These are phyloP conservation scores for Todiramphus saurophagus DNA, from an alignment of 2,113 vertebrate genomes.

Conservation along the genomic window DNA sequence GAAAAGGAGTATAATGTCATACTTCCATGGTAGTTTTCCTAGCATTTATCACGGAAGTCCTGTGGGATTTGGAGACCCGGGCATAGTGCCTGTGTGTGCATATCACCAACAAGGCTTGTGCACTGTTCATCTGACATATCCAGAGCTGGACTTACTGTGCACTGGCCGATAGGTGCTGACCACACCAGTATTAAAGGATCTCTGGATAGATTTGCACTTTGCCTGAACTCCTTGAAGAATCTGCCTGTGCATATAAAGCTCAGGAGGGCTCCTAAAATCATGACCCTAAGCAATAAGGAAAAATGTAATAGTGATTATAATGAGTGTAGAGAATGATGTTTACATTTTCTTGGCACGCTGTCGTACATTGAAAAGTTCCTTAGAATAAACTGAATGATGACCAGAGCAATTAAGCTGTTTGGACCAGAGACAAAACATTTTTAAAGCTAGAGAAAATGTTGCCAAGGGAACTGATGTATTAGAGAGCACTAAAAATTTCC, in stretches of 20 bases:
- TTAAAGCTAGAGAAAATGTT: slow-evolving; percentile 43
- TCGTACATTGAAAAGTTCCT: not conserved
- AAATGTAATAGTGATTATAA: not conserved
- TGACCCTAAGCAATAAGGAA: not conserved
- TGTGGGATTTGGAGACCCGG: not conserved
- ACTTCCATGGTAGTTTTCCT: not conserved
- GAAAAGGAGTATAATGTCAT: not conserved
- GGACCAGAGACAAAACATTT: slow-evolving; percentile 35
- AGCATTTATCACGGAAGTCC: not conserved
- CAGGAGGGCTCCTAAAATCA: not conserved
- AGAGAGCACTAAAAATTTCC: not conserved
- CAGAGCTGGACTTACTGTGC: not conserved
- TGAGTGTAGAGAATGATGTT: not conserved
- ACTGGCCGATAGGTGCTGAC: not conserved
- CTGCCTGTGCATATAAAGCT: not conserved
- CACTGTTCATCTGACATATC: not conserved
- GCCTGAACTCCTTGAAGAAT: not conserved
- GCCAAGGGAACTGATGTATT: slow-evolving; percentile 41
- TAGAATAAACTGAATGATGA: slow-evolving; percentile 27
- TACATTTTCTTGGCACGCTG: not conserved
- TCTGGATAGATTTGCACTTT: not conserved
- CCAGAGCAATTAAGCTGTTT: slow-evolving; percentile 32
- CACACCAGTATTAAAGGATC: not conserved
- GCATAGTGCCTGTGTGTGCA: not conserved
- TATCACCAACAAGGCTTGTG: not conserved